Evolutionary conservation across 2,797 vertebrate species (phyloP).

Genomic region (Pangasius sanitwongsei): DNA sequence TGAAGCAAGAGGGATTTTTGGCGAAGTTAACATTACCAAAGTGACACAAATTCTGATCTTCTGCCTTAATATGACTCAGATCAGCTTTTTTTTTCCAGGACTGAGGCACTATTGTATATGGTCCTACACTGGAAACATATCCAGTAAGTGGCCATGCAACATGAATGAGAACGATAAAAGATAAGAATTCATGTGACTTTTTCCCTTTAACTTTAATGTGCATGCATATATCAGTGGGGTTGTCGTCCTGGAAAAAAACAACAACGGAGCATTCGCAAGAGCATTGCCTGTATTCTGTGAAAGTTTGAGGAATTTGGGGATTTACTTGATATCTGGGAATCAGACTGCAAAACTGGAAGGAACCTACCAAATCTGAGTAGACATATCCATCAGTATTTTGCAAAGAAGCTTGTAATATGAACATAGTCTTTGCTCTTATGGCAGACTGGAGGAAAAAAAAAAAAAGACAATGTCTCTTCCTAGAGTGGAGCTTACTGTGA

Average conservation of each 20-base stretch:
- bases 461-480: neutral
- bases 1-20: neutral
- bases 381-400: neutral
- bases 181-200: neutral
- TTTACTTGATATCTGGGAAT: neutral
- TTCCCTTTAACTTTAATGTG: neutral
- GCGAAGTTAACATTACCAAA: neutral
- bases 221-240: neutral
- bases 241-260: neutral
- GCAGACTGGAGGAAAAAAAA: neutral
- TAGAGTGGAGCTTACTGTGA: neutral
- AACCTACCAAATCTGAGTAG: neutral
- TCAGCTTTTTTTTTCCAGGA: neutral
- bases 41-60: neutral
- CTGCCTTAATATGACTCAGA: neutral
- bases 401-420: neutral
- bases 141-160: neutral
- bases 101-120: neutral
- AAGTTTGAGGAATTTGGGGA: neutral
- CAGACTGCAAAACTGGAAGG: neutral
- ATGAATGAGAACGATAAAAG: neutral
- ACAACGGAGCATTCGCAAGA: neutral
- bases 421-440: neutral
- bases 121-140: neutral
- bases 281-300: neutral